Evolutionary conservation across 37 sponge, comb jelly and placozoan species (phyloP), one percentile per base, ranked within the genome.

Genomic region (Cliona cf. orientalis): DNA sequence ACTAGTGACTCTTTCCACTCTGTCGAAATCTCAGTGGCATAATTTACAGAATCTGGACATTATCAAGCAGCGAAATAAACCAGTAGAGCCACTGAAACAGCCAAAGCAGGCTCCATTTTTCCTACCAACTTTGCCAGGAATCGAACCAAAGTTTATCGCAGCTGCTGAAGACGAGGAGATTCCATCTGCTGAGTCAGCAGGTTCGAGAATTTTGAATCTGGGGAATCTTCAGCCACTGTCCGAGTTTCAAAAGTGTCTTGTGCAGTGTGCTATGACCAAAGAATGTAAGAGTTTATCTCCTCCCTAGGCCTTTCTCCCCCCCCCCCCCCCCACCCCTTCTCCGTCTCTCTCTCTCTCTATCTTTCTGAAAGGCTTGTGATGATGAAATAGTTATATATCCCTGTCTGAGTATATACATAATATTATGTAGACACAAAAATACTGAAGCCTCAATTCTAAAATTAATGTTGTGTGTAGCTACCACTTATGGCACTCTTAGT

Each of bases 61-160:
- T 53, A 95, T 98, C 40, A 95, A 89, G 88, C 72, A 83, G 62
- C 87, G 91, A 12, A 98, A 98, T 79, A 98, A 96, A 80, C 99
- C 99, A 14, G 89, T 85, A 29, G 97, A 94, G 40, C 99, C 96
- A 35, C 88, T 90, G 2, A 85, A 80, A 29, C 75, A 65, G 6
- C 89, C 89, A 3, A 91, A 94, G 59, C 75, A 83, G 22, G 97
- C 92, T 0, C 99, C 99, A 11, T 98, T 98, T 86, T 98, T 98
- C 78, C 78, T 98, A 3, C 92, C 91, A 19, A 98, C 98, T 29
- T 68, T 78, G 2, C 84, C 91, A 22, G 98, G 94, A 17, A 82
- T 93, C 42, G 74, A 71, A 21, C 82, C 83, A 0, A 79, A 84
- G 81, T 92, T 92, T 43, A 70, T 85, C 46, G 65, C 87, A 17